Evolutionary conservation across 2,113 vertebrate species (phyloP).

Genomic region (Benitochromis conjunctus): DNA sequence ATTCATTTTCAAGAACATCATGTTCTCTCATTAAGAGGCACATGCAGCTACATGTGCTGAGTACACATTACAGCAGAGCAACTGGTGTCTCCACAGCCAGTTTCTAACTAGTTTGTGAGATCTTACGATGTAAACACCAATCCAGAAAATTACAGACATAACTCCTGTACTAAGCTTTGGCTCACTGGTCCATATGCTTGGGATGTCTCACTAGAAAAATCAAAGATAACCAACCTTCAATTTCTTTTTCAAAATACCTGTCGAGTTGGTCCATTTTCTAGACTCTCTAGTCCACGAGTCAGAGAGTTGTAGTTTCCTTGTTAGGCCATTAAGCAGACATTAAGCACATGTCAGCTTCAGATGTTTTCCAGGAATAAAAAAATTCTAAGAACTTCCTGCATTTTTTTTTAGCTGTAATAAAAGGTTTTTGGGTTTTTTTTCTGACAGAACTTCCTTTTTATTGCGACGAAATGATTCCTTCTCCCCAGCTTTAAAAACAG

Average conservation of each 20-base stretch:
- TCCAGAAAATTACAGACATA: neutral
- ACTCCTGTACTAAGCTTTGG: neutral
- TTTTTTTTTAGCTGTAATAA: neutral
- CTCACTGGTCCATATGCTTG: neutral
- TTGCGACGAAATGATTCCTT: neutral
- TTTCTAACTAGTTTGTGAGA: neutral
- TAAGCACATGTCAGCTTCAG: neutral
- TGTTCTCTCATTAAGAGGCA: neutral
- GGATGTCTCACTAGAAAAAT: neutral
- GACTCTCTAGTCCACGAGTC: no score
- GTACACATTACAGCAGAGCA: neutral
- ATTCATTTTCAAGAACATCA: neutral
- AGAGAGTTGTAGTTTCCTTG: neutral
- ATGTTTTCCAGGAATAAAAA: neutral
- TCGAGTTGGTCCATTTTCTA: neutral
- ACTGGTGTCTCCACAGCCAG: neutral
- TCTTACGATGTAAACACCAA: neutral
- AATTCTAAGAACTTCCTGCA: neutral
- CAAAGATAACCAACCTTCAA: neutral
- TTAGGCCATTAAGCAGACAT: neutral
- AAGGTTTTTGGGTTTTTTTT: neutral
- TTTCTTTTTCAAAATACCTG: neutral
- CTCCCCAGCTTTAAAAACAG: neutral
- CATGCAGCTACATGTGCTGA: neutral
- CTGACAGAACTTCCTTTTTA: neutral